phyloP scores from a whole-genome alignment of 2,113 vertebrate species.

The Myrmecophaga tridactyla region DNA sequence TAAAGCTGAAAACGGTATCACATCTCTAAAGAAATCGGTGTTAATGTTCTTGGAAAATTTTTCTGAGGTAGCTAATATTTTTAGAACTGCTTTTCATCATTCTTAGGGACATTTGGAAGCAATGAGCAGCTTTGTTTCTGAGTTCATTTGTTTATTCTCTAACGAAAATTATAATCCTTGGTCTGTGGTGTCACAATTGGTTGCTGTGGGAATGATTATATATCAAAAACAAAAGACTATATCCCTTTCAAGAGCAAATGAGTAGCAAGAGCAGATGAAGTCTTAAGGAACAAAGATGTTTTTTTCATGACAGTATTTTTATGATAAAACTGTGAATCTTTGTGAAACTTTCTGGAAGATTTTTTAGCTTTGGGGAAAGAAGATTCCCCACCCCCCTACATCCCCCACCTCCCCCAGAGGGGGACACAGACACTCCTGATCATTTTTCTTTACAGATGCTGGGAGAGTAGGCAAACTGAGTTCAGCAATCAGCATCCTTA shows the following conservation, averaged over 20 bases:
- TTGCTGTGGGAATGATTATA: constrained; percentile 62
- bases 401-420: background rate
- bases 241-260: constrained; percentile 55
- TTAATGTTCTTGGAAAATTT: background rate
- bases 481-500: background rate
- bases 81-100: constrained; percentile 33
- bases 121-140: constrained; percentile 43
- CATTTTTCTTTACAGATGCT: background rate
- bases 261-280: constrained; percentile 42
- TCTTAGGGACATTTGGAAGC: constrained; percentile 24
- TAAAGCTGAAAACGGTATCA: background rate
- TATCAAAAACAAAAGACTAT: constrained; percentile 48
- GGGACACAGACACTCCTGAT: background rate
- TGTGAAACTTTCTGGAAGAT: background rate
- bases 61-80: constrained; percentile 33
- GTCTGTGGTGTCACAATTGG: background rate
- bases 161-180: constrained; percentile 58
- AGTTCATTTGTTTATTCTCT: constrained; percentile 36
- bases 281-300: constrained; percentile 38
- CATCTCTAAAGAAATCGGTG: background rate
- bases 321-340: constrained; percentile 35
- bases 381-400: too few species aligned
- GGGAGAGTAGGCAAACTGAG: background rate
- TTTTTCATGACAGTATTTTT: constrained; percentile 63
- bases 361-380: constrained; percentile 18